These are phyloP conservation scores for Craseonycteris thonglongyai DNA, from an alignment of 2,113 vertebrate species.

Conservation along the genomic window DNA sequence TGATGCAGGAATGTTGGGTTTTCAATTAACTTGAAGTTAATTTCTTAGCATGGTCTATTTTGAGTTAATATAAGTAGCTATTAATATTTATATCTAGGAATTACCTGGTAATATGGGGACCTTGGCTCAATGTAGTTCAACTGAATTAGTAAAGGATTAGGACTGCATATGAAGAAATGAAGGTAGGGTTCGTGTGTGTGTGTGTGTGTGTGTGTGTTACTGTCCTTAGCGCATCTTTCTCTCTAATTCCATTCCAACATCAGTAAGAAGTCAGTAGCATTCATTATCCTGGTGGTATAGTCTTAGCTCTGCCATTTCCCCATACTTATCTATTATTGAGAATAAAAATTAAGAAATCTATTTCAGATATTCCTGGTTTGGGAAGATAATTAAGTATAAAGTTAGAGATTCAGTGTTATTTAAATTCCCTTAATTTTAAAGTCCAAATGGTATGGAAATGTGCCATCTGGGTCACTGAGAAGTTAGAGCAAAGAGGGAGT, in stretches of 20 bases:
- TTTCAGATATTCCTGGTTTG: background rate
- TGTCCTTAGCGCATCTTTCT: background rate
- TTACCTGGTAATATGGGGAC: background rate
- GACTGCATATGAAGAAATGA: background rate
- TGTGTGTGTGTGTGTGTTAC: too few species aligned
- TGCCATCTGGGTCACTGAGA: background rate
- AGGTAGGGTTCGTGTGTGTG: fast-evolving
- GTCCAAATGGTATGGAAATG: background rate
- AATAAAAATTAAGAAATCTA: background rate
- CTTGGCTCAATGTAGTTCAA: background rate
- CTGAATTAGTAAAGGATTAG: background rate
- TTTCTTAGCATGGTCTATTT: background rate
- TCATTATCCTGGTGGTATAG: background rate
- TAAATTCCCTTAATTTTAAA: background rate
- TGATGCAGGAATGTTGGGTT: background rate
- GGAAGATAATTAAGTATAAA: background rate
- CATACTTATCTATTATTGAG: background rate
- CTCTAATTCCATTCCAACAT: background rate
- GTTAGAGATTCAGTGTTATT: background rate
- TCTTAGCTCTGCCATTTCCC: background rate
- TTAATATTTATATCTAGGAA: background rate
- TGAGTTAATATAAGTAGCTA: background rate
- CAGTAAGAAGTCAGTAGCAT: background rate
- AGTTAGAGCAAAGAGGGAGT: background rate
- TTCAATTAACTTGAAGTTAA: background rate